These are phyloP conservation scores for Martes martes DNA, from an alignment of 2,113 vertebrate species.

Conservation along the genomic window DNA sequence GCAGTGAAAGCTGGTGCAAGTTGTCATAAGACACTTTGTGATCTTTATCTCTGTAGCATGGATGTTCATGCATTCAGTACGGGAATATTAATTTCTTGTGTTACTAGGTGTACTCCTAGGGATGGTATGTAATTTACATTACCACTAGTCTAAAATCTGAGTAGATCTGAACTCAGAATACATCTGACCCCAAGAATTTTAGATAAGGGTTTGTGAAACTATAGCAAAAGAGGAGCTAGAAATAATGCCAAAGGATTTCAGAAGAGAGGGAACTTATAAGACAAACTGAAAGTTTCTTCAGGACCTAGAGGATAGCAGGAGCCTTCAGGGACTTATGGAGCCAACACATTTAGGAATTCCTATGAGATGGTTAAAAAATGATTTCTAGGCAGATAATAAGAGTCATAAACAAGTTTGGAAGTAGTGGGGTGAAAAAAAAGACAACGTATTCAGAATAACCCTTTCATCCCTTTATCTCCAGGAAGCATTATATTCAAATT, in stretches of 20 bases:
- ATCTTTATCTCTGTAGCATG: background rate
- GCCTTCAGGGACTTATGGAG: background rate
- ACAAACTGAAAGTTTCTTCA: background rate
- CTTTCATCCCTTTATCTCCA: background rate
- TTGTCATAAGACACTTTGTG: background rate
- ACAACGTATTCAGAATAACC: background rate
- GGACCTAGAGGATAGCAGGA: background rate
- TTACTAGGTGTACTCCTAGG: background rate
- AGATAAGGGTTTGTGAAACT: background rate
- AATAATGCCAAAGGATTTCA: background rate
- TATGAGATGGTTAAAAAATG: slow-evolving; percentile 4
- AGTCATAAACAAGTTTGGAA: background rate
- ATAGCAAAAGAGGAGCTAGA: background rate
- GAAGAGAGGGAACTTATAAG: background rate
- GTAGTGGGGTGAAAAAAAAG: background rate
- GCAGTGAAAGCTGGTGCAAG: background rate
- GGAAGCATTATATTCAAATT: background rate
- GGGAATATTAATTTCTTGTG: background rate
- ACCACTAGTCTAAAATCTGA: background rate
- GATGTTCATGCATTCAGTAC: background rate
- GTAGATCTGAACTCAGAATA: background rate
- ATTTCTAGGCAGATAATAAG: background rate
- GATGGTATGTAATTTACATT: background rate
- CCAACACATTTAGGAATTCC: background rate
- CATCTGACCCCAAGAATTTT: background rate